Evolutionary conservation across 2,888 invertebrate genomes (phyloP).

Genomic region (Salticus scenicus): DNA sequence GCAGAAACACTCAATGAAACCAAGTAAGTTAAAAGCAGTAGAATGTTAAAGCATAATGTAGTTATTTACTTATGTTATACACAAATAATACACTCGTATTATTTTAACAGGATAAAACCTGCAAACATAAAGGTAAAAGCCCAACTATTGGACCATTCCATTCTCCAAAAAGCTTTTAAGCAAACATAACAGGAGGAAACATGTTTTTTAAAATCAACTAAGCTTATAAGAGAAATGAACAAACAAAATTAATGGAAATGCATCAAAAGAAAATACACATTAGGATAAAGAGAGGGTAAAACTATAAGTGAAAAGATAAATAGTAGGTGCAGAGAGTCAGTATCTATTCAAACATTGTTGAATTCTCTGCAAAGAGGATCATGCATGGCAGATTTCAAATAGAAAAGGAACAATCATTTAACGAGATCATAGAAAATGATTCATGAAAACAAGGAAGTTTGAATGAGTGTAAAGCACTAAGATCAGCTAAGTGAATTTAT

Average conservation of each 20-base stretch:
- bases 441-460: not conserved
- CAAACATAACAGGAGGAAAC: too few species aligned
- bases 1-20: too few species aligned
- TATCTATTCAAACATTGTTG: not conserved
- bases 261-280: not conserved
- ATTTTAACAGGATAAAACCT: too few species aligned
- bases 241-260: slow-evolving; percentile 3
- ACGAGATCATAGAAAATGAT: not conserved
- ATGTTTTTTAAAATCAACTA: not conserved
- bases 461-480: too few species aligned
- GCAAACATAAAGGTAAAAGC: too few species aligned
- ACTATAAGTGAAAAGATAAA: not conserved
- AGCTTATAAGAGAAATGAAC: not conserved
- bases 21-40: too few species aligned
- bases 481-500: too few species aligned
- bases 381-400: not conserved
- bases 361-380: not conserved
- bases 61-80: too few species aligned
- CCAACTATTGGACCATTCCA: not conserved
- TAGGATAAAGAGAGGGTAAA: not conserved
- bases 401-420: not conserved
- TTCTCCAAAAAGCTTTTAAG: too few species aligned
- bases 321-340: not conserved
- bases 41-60: too few species aligned
- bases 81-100: too few species aligned